Evolutionary conservation across 30 jellyfish, hydroid and myxozoan species (phyloP).

Genomic region (Hydra vulgaris): DNA sequence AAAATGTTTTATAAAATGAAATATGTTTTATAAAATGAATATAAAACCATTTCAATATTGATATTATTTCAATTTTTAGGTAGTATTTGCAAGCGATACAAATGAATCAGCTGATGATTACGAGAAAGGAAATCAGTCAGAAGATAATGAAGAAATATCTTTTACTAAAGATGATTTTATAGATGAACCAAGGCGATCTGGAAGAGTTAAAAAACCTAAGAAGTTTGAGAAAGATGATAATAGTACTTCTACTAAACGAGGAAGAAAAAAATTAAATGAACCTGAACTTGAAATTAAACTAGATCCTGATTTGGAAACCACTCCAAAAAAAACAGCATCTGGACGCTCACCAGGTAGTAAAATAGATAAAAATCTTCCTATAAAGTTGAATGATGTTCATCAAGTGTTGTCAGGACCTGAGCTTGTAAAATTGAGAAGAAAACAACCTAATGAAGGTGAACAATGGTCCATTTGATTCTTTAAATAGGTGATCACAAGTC

Average conservation of each 20-base stretch:
- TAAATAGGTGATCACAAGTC: too few species aligned
- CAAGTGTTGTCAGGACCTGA: neutral
- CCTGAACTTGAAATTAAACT: neutral
- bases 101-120: neutral
- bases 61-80: neutral
- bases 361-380: neutral
- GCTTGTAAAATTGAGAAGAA: neutral
- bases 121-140: neutral
- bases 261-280: neutral
- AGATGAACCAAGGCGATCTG: slow-evolving; percentile 16
- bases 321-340: neutral
- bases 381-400: neutral
- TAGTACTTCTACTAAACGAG: neutral
- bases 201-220: slow-evolving; percentile 24
- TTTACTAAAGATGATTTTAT: neutral
- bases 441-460: neutral
- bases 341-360: neutral
- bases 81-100: neutral
- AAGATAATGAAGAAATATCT: neutral
- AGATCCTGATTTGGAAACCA: neutral
- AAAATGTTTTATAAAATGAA: too few species aligned
- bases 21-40: too few species aligned
- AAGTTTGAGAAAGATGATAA: neutral
- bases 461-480: too few species aligned
- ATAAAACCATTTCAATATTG: too few species aligned